These are phyloP conservation scores for Alentia gelatinosa DNA, from an alignment of 2,888 invertebrate species.

Conservation along the genomic window DNA sequence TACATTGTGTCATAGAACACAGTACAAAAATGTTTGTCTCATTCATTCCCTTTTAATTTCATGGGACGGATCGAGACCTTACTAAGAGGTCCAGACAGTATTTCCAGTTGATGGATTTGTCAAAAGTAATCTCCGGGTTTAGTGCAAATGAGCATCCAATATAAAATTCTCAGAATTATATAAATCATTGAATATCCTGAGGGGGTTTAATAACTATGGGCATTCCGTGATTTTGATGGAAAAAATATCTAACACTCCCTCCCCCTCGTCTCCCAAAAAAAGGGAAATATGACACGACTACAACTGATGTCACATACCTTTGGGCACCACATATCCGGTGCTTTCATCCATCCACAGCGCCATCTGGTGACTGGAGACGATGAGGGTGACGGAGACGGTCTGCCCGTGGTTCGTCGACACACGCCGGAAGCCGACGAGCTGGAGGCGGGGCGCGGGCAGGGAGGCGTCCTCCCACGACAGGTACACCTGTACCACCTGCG, in stretches of 20 bases:
- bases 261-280: no score
- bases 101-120: no score
- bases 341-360: constrained; percentile 66
- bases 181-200: not conserved
- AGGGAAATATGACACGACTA: not conserved
- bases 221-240: not conserved
- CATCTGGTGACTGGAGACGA: constrained; percentile 65
- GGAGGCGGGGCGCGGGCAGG: constrained; percentile 67
- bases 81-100: no score
- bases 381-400: not conserved
- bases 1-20: no score
- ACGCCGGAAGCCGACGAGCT: constrained; percentile 69
- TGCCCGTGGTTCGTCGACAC: constrained; percentile 38
- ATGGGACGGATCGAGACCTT: no score
- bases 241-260: no score
- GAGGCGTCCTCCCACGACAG: constrained; percentile 66
- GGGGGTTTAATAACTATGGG: not conserved
- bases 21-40: no score
- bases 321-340: constrained; percentile 67
- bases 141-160: not conserved
- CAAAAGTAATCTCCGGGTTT: no score
- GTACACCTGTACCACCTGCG: constrained; percentile 73
- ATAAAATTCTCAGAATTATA: not conserved
- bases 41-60: no score
- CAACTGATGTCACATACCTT: constrained; percentile 64